A percentile compares a stretch with the other conserved stretches of the same genome.
Evolutionary conservation across 2,888 invertebrate species (phyloP).

Genomic region (Mystacides longicornis): DNA sequence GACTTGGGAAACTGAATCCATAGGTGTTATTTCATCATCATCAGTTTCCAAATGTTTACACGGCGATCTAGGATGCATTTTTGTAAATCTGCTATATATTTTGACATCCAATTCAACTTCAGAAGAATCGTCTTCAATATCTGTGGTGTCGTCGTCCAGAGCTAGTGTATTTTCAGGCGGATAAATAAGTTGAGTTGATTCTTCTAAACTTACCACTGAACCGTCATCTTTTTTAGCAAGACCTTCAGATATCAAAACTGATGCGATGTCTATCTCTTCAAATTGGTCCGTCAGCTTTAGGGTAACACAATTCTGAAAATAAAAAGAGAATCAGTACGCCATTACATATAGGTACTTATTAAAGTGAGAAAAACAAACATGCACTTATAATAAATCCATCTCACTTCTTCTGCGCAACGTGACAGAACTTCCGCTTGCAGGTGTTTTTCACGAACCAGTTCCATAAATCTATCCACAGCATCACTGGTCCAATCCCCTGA

Average conservation of each 20-base stretch:
- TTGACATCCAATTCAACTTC: not conserved
- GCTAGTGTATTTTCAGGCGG: too few species aligned
- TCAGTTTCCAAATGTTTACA: not conserved
- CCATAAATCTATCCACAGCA: not conserved
- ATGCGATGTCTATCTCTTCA: not conserved
- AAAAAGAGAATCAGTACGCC: too few species aligned
- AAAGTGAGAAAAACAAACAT: too few species aligned
- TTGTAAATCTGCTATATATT: not conserved
- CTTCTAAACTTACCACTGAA: not conserved
- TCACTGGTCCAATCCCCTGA: not conserved
- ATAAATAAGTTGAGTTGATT: not conserved
- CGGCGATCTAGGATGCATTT: not conserved
- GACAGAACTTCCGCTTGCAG: conserved; percentile 3
- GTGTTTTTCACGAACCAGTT: not conserved
- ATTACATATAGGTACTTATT: too few species aligned
- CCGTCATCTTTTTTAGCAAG: not conserved
- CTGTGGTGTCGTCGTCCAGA: too few species aligned
- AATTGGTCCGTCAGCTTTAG: not conserved
- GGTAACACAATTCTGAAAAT: not conserved
- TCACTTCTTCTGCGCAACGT: not conserved
- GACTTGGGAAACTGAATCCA: conserved; percentile 13
- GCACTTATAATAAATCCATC: not conserved
- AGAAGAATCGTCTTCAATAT: not conserved
- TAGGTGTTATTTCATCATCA: conserved; percentile 10
- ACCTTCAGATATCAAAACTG: not conserved